Evolutionary conservation across 2,797 vertebrate species (phyloP).

Genomic region (Pogonophryne albipinna): DNA sequence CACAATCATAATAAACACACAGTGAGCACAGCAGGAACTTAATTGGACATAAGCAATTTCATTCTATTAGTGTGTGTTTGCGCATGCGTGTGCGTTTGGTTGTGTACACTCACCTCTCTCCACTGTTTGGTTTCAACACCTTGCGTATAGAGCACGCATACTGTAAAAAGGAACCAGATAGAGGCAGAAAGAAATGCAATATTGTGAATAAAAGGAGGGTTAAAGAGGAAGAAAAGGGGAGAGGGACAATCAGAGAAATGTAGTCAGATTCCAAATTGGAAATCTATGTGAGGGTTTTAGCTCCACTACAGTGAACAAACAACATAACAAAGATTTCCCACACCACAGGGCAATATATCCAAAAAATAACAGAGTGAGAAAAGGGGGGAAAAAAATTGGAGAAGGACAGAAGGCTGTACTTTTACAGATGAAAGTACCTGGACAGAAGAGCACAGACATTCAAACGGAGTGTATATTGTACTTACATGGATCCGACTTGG

Average conservation of each 20-base stretch:
- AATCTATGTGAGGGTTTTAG: constrained; percentile 62
- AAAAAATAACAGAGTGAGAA: not conserved
- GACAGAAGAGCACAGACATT: not conserved
- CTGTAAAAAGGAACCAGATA: constrained; percentile 78
- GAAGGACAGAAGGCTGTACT: not conserved
- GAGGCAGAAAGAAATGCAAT: constrained; percentile 25
- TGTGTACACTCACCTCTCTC: constrained; percentile 89
- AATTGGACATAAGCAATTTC: constrained; percentile 37
- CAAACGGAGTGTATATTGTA: constrained; percentile 37
- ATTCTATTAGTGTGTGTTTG: constrained; percentile 11
- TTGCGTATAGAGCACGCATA: constrained; percentile 96
- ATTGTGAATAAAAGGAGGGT: constrained; percentile 25
- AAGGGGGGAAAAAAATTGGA: not conserved
- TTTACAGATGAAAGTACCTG: not conserved
- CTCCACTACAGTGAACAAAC: constrained; percentile 50
- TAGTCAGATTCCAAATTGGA: constrained; percentile 49
- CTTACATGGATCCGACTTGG: constrained; percentile 97
- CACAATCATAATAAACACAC: constrained; percentile 2
- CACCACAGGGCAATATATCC: constrained; percentile 21
- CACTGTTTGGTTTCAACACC: constrained; percentile 95
- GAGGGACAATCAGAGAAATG: constrained; percentile 37
- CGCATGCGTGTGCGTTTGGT: constrained; percentile 14
- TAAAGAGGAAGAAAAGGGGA: constrained; percentile 7
- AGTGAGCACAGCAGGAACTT: constrained; percentile 20
- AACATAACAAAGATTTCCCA: constrained; percentile 44